phyloP scores from a whole-genome alignment of 2,797 vertebrate species.

The Onychomys arenicola region DNA sequence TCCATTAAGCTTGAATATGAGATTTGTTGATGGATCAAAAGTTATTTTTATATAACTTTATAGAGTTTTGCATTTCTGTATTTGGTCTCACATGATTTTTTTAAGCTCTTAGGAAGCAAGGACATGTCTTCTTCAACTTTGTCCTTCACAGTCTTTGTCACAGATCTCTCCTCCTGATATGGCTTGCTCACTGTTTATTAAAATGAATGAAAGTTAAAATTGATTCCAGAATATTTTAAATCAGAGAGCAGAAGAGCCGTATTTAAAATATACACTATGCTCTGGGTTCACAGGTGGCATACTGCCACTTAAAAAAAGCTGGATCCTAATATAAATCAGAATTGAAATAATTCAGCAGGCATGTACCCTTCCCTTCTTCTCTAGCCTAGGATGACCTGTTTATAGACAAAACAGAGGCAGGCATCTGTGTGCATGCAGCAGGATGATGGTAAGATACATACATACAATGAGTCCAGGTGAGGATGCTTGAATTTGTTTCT shows the following conservation, averaged over 20 bases:
- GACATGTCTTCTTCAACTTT: background rate
- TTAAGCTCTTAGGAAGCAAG: background rate
- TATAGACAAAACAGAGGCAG: background rate
- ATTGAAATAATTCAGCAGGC: background rate
- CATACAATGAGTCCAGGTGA: background rate
- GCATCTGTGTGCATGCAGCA: background rate
- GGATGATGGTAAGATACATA: background rate
- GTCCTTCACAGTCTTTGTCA: background rate
- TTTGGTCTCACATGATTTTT: background rate
- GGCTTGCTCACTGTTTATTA: background rate
- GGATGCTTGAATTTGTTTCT: background rate
- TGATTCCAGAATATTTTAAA: conserved; percentile 32
- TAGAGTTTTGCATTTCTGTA: conserved; percentile 4
- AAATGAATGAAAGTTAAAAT: background rate
- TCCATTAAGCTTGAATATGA: background rate
- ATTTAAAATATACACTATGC: background rate
- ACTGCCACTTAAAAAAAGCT: conserved; percentile 24
- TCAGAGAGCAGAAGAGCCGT: background rate
- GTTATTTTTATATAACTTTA: background rate
- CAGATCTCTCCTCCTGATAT: background rate
- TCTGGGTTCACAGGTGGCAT: background rate
- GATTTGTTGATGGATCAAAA: background rate
- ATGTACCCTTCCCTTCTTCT: background rate
- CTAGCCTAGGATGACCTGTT: background rate
- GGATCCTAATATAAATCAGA: background rate